Percentiles rank a stretch among this genome's conserved stretches.
These are phyloP conservation scores for Chaetogeoica ovagalla DNA, from an alignment of 2,888 invertebrate species.

Conservation along the genomic window DNA sequence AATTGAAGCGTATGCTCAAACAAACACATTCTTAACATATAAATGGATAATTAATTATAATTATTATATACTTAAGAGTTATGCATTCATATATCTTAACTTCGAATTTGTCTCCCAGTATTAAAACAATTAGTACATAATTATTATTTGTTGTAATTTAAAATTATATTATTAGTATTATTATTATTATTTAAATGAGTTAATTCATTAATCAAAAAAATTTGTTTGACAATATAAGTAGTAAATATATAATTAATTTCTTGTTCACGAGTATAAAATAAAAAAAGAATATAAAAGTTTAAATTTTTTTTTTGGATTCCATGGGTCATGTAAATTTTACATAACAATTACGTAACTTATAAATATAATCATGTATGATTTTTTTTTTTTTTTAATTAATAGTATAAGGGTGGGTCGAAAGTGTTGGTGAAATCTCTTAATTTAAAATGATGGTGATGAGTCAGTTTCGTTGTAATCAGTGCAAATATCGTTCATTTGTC, in stretches of 20 bases:
- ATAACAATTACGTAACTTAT: slow-evolving; percentile 44
- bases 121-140: slow-evolving; percentile 18
- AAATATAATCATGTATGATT: slow-evolving; percentile 46
- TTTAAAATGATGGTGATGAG: slow-evolving; percentile 53
- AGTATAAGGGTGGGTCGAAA: slow-evolving; percentile 47
- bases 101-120: slow-evolving; percentile 25
- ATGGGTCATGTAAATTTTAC: slow-evolving; percentile 16
- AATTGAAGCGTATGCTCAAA: slow-evolving; percentile 48
- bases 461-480: slow-evolving; percentile 39
- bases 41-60: slow-evolving; percentile 49
- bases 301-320: slow-evolving; percentile 14
- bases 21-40: slow-evolving; percentile 47
- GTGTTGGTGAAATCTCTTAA: slow-evolving; percentile 52
- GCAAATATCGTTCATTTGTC: slow-evolving; percentile 50
- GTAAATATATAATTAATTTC: slow-evolving; percentile 25
- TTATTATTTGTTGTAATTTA: slow-evolving; percentile 1
- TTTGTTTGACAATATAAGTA: slow-evolving; percentile 15
- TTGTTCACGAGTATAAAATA: slow-evolving; percentile 25
- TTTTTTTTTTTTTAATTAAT: slow-evolving; percentile 39
- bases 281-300: slow-evolving; percentile 25
- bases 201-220: slow-evolving; percentile 8
- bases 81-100: slow-evolving; percentile 31
- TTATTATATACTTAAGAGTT: slow-evolving; percentile 50
- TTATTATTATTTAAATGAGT: slow-evolving; percentile 32
- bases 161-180: slow-evolving; percentile 6